Base-by-base conservation (phyloP, 1,140 invertebrate species). In the Phymorhynchus buccinoides region DNA sequence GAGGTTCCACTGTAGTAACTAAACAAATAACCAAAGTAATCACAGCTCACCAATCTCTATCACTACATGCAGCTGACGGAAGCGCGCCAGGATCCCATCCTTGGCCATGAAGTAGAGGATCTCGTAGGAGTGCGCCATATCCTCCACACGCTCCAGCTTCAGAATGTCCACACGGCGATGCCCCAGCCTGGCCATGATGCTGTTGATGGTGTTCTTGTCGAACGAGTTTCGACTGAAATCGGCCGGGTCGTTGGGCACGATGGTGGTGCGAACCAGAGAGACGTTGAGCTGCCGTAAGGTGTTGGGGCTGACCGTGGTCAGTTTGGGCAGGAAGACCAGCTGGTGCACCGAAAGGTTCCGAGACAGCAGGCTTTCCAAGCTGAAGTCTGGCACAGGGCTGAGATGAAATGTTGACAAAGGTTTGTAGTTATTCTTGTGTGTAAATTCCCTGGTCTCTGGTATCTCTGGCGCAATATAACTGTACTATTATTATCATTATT, bases 141-240 rank as follows among this genome's bases (percentile, higher is more conserved):
- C 91, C 32, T 85, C 80, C 12, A 89, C 18, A 16, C 39, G 81
- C 30, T 90, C 90, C 48, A 93, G 87, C 81, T 92, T 91, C 35
- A 93, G 71, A 14, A 92, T 87, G 79, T 92, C 91, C 32, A 92
- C 86, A 66, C 88, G 83, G 22, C 68, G 83, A 83, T 91, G 89
- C 37, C 88, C 80, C 37, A 90, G 80, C 30, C 77, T 85, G 16
- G 84, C 77, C 85, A 91, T 88, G 27, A 91, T 86, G 81, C 88
- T 89, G 83, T 93, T 93, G 3, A 93, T 18, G 27, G 92, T 93
- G 80, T 90, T 89, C 73, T 89, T 91, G 35, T 90, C 89, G 84
- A 87, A 93, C 3, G 91, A 92, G 83, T 93, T 93, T 14, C 92
- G 85, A 32, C 90, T 87, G 86, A 91, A 93, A 80, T 93, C 92